Conservation (phyloP, 64 coral and sea anemone species). For the Montipora efflorescens region DNA sequence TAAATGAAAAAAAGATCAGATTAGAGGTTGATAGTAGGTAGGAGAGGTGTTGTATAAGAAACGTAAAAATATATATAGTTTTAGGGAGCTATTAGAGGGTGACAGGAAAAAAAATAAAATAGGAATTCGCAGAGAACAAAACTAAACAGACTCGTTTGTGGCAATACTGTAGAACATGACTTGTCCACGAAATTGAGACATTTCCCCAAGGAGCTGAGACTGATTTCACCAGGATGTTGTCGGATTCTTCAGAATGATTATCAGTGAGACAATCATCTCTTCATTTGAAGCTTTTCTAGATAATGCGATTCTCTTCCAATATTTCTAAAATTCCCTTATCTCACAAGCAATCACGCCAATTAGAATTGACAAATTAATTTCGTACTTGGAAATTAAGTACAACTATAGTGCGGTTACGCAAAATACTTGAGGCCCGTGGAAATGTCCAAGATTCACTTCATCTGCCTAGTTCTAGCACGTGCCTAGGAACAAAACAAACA, state of each 20-base stretch:
- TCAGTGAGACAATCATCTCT: no score
- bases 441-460: slow-evolving; percentile 26
- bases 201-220: no score
- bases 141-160: no score
- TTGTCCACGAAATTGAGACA: no score
- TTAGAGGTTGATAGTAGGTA: no score
- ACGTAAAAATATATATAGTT: no score
- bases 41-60: no score
- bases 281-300: neutral
- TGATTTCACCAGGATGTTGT: no score
- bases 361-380: slow-evolving; percentile 45
- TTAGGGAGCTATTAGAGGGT: no score
- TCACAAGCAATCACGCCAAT: neutral
- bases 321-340: neutral
- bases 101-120: neutral
- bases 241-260: no score
- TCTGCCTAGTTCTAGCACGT: slow-evolving; percentile 26
- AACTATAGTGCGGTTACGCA: neutral
- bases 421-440: slow-evolving; percentile 25
- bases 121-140: neutral
- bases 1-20: no score
- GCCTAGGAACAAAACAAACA: neutral
- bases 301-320: neutral
- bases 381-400: slow-evolving; percentile 42
- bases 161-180: no score